Conservation (phyloP, 2,113 vertebrate genomes). For the Bubo bubo region DNA sequence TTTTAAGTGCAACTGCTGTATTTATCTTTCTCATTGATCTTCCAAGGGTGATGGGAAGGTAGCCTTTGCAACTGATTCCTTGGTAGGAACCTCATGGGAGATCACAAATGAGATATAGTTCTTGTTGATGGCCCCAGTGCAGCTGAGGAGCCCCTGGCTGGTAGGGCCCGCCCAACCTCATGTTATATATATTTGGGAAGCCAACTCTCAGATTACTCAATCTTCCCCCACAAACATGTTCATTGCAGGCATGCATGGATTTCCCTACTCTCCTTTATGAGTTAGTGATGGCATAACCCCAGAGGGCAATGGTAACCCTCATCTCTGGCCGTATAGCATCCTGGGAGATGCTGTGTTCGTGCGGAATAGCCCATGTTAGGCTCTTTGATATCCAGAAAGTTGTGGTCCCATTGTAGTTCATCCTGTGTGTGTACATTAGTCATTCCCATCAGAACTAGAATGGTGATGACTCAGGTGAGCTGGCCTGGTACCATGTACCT, state of each 20-base stretch:
- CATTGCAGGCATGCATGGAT: not conserved
- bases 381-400: not conserved
- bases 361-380: not conserved
- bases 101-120: not conserved
- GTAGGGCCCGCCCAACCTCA: not conserved
- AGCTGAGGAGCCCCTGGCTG: not conserved
- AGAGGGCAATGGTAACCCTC: not conserved
- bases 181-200: not conserved
- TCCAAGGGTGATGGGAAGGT: not conserved
- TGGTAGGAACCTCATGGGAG: not conserved
- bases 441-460: not conserved
- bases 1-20: not conserved
- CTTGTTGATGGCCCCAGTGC: not conserved
- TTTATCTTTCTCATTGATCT: not conserved
- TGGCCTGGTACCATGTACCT: not conserved
- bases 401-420: not conserved
- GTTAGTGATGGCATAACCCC: not conserved
- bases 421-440: not conserved
- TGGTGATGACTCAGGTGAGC: not conserved
- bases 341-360: not conserved
- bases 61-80: not conserved
- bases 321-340: not conserved
- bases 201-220: not conserved
- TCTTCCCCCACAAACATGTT: not conserved
- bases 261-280: not conserved